Conservation (phyloP, 2,888 invertebrate genomes). For the Sinodicranocentrus sp. region DNA sequence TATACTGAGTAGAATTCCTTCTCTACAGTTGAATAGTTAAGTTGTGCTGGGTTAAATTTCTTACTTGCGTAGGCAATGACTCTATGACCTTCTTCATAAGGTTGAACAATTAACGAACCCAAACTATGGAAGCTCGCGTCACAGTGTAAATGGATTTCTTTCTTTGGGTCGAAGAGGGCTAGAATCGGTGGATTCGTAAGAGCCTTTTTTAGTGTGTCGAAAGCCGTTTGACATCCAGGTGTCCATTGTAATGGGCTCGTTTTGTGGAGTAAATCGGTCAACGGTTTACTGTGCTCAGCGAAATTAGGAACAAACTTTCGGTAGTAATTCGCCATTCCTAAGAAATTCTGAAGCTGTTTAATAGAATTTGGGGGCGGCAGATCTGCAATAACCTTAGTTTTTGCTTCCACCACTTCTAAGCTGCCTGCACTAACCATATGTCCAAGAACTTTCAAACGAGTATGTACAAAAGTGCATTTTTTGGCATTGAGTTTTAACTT, state of each 20-base stretch:
- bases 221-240: slow-evolving; percentile 15
- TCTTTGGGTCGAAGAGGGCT: slow-evolving; percentile 14
- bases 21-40: slow-evolving; percentile 13
- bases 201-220: slow-evolving; percentile 21
- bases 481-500: slow-evolving; percentile 17
- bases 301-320: slow-evolving; percentile 17
- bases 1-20: slow-evolving; percentile 14
- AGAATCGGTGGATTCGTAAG: slow-evolving; percentile 29
- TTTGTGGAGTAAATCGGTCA: neutral
- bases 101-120: neutral
- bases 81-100: neutral
- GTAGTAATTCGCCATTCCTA: slow-evolving; percentile 33
- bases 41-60: neutral
- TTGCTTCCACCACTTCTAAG: slow-evolving; percentile 12
- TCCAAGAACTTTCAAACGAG: slow-evolving; percentile 5
- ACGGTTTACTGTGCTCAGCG: neutral
- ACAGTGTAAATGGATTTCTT: neutral
- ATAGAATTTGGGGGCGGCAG: slow-evolving; percentile 35
- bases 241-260: slow-evolving; percentile 14
- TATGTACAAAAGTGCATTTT: slow-evolving; percentile 22
- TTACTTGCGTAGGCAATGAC: slow-evolving; percentile 1
- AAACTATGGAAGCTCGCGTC: neutral
- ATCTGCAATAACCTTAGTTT: slow-evolving; percentile 17
- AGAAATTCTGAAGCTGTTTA: slow-evolving; percentile 2
- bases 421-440: slow-evolving; percentile 7